A percentile compares a stretch with the other conserved stretches of the same genome.
Conservation (phyloP, 2,113 vertebrate genomes). For the Gorsachius goisagi region DNA sequence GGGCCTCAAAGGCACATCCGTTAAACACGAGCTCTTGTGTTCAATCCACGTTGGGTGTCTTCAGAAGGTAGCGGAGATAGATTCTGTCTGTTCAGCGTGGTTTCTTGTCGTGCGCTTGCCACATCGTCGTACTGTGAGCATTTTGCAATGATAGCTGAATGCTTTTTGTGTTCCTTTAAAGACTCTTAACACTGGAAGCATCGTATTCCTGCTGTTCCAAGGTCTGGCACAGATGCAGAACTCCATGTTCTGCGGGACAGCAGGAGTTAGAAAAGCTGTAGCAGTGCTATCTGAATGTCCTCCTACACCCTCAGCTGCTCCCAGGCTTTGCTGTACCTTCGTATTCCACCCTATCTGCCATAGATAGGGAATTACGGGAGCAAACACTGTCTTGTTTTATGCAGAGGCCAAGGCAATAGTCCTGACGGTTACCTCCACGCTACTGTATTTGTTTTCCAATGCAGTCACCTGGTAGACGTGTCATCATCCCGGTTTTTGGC, state of each 20-base stretch:
- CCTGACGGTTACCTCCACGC: neutral
- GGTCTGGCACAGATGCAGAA: conserved; percentile 51
- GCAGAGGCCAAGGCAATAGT: neutral
- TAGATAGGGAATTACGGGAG: neutral
- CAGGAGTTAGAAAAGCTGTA: neutral
- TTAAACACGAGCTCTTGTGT: neutral
- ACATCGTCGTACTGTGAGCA: neutral
- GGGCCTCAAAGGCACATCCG: neutral
- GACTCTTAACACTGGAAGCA: neutral
- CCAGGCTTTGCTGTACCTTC: conserved; percentile 15
- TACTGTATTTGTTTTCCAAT: neutral
- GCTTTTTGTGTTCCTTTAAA: conserved; percentile 2
- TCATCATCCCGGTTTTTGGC: neutral
- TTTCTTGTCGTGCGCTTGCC: neutral
- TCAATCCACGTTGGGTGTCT: rapidly evolving
- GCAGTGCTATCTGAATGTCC: neutral
- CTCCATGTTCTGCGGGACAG: conserved; percentile 36
- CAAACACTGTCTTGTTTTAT: neutral
- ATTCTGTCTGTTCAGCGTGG: neutral
- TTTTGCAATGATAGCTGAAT: conserved; percentile 8
- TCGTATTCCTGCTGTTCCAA: conserved; percentile 34
- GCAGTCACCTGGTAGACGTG: neutral
- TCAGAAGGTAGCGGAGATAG: neutral
- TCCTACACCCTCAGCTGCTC: conserved; percentile 35
- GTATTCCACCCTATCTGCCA: neutral